These are phyloP conservation scores for Holotrichia oblita DNA, from an alignment of 1,140 invertebrate species.

Conservation along the genomic window DNA sequence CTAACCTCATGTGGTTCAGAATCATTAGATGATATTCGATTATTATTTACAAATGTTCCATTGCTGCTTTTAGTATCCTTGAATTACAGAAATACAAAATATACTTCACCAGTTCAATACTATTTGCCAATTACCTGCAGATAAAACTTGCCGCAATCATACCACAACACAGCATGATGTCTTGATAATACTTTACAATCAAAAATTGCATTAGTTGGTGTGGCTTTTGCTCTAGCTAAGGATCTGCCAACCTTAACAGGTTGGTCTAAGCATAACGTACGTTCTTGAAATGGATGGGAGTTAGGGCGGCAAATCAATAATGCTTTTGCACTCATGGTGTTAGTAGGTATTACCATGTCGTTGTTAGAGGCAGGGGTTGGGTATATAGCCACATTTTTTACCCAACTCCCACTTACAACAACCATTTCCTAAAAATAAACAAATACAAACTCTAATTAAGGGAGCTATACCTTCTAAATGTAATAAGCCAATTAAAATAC, in stretches of 20 bases:
- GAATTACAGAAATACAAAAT: constrained; percentile 14
- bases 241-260: constrained; percentile 89
- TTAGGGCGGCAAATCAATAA: constrained; percentile 87
- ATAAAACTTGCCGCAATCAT: constrained; percentile 89
- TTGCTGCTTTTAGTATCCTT: constrained; percentile 95
- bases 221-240: constrained; percentile 85
- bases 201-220: constrained; percentile 90
- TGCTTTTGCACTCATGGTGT: constrained; percentile 74
- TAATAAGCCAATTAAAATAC: constrained; percentile 16
- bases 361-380: constrained; percentile 54
- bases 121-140: constrained; percentile 66
- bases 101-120: constrained; percentile 13
- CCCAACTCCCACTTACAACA: constrained; percentile 62
- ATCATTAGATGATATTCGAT: constrained; percentile 78
- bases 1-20: constrained; percentile 85
- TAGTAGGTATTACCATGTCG: constrained; percentile 50
- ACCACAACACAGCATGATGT: constrained; percentile 97
- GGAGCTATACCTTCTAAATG: constrained; percentile 2
- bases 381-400: constrained; percentile 60
- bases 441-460: constrained; percentile 24
- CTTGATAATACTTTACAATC: constrained; percentile 98
- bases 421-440: constrained; percentile 60
- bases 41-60: constrained; percentile 98
- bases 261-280: constrained; percentile 77
- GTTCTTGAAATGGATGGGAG: constrained; percentile 90